Base-by-base conservation (phyloP, 2,888 invertebrate genomes). In the Anarsia innoxiella region DNA sequence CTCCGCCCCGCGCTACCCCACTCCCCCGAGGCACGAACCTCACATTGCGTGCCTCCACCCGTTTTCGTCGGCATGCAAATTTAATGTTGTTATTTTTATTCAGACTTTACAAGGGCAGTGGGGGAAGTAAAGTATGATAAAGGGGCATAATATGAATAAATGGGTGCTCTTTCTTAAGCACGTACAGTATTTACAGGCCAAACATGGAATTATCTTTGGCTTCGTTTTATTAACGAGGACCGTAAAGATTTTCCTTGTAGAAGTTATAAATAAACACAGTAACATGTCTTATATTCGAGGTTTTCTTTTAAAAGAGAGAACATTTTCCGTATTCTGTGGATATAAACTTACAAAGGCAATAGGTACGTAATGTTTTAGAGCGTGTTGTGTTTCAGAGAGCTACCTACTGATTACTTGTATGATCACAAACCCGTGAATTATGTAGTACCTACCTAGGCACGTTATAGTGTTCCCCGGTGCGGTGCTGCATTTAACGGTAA, bases 81-180 rank as follows among this genome's bases (percentile, higher is more conserved):
- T 77, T 78, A 69, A 79, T 76, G 66, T 67, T 71, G 71, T 75
- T 77, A 75, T 72, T 79, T 73, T 77, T 76, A 75, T 72, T 73
- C 56, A 45, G 56, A 73, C 70, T 74, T 73, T 63, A 76, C 80
- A 79, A 82, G 82, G 80, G 75, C 79, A 83, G 69, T 74, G 66
- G 73, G 71, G 70, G 68, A 68, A 50, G 59, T 56, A 63, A 66
- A 69, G 66, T 66, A 63, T 69, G 66, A 72, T 71, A 70, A 70
- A 58, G 49, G 52, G 45, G 46, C 48, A 40, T 53, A 58, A 59
- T 49, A 49, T 51, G 52, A 42, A 54, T 50, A 53, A 59, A 54
- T 50, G 46, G 40, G 46, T 42, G 40, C 42, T 34, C 42, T 45
- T 49, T 52, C 42, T 45, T 46, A 41, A 48, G 51, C 49, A 49